Percentiles rank a stretch among this genome's conserved stretches.
Evolutionary conservation across 2,888 invertebrate species (phyloP).

Genomic region (Drosophila anomalipes): DNA sequence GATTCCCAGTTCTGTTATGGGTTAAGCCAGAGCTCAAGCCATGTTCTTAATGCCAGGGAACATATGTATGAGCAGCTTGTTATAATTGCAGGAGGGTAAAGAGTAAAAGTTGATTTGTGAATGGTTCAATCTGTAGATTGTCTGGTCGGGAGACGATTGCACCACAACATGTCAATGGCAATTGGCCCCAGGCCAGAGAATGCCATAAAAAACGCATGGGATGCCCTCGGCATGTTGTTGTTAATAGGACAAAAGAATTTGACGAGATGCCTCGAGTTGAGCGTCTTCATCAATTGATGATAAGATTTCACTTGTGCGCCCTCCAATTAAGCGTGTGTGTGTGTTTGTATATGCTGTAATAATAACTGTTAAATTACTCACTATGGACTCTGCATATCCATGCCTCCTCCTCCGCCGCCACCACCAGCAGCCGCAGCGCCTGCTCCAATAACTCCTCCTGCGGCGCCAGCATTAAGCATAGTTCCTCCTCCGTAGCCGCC

Average conservation of each 20-base stretch:
- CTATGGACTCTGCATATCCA: constrained; percentile 73
- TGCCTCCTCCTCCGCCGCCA: constrained; percentile 46
- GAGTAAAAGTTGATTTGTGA: constrained; percentile 50
- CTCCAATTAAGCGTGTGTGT: constrained; percentile 47
- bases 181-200: constrained; percentile 53
- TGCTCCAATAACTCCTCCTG: constrained; percentile 24
- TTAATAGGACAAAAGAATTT: constrained; percentile 59
- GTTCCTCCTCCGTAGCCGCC: constrained; percentile 52
- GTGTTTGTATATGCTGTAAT: constrained; percentile 19
- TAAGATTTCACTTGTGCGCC: constrained; percentile 68
- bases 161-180: constrained; percentile 49
- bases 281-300: constrained; percentile 72
- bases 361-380: constrained; percentile 60
- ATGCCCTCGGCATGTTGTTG: constrained; percentile 8
- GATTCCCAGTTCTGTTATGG: constrained; percentile 29
- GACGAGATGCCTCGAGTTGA: constrained; percentile 51
- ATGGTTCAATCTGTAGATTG: constrained; percentile 52
- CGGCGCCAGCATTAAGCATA: constrained; percentile 62
- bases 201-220: constrained; percentile 34
- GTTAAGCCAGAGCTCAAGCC: constrained; percentile 26
- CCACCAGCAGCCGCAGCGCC: constrained; percentile 59
- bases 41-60: background rate
- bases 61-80: constrained; percentile 5
- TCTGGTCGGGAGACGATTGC: constrained; percentile 10
- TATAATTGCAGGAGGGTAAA: constrained; percentile 25